Percentiles rank a stretch among this genome's conserved stretches.
Evolutionary conservation across 2,797 vertebrate species (phyloP).

Genomic region (Setipinna tenuifilis): DNA sequence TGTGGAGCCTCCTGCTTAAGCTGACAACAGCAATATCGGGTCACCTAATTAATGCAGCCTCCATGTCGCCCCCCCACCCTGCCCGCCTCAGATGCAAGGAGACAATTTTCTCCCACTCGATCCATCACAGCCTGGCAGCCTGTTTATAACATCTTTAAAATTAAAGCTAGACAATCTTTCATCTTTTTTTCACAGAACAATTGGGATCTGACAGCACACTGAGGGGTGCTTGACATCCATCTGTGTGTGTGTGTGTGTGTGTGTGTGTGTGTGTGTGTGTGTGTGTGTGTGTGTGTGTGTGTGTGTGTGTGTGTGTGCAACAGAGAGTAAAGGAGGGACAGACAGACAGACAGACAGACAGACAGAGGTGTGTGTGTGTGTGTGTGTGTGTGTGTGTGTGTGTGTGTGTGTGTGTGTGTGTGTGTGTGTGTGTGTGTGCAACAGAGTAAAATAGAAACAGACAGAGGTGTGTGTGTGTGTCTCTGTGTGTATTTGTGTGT

Average conservation of each 20-base stretch:
- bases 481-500: not conserved
- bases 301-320: too few species aligned
- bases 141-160: conserved; percentile 29
- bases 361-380: too few species aligned
- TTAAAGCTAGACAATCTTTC: conserved; percentile 26
- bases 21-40: conserved; percentile 26
- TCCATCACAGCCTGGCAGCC: conserved; percentile 31
- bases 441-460: not conserved
- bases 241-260: not conserved
- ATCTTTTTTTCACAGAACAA: conserved; percentile 13
- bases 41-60: conserved; percentile 24
- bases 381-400: too few species aligned
- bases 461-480: too few species aligned
- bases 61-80: not conserved
- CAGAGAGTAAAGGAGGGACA: too few species aligned
- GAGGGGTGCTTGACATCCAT: conserved; percentile 16
- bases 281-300: too few species aligned
- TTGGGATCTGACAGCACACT: conserved; percentile 31
- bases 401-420: too few species aligned
- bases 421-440: not conserved
- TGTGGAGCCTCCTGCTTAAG: not conserved
- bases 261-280: too few species aligned
- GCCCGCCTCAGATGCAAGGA: not conserved
- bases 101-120: conserved; percentile 14
- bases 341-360: too few species aligned